Evolutionary conservation across 2,888 invertebrate genomes (phyloP).

Genomic region (Lysandra coridon): DNA sequence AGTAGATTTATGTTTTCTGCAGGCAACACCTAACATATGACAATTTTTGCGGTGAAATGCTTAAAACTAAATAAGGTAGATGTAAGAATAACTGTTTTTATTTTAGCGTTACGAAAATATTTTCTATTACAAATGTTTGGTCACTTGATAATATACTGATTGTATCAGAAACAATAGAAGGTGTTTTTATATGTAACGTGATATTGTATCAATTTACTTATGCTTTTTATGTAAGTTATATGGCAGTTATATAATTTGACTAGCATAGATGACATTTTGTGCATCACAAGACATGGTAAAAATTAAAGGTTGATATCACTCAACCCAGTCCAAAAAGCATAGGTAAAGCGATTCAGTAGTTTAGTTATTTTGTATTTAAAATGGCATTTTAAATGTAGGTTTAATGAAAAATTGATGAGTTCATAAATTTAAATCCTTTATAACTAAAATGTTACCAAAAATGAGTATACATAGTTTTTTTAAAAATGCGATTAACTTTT

Average conservation of each 20-base stretch:
- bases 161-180: background rate
- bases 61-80: conserved; percentile 27
- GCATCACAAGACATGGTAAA: background rate
- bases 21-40: conserved; percentile 23
- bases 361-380: conserved; percentile 30
- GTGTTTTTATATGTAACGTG: background rate
- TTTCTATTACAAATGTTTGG: background rate
- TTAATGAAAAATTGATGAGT: background rate
- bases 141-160: background rate
- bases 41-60: conserved; percentile 30
- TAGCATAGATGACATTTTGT: background rate
- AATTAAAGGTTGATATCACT: background rate
- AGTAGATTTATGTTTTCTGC: conserved; percentile 23
- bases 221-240: background rate
- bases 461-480: conserved; percentile 3
- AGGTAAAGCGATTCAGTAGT: conserved; percentile 7
- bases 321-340: background rate
- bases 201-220: background rate
- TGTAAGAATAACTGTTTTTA: conserved; percentile 18
- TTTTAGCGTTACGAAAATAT: conserved; percentile 4
- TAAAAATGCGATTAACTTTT: background rate
- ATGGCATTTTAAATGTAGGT: conserved; percentile 25
- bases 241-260: background rate
- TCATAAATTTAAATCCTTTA: background rate
- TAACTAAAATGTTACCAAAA: conserved; percentile 20